Conservation (phyloP, 2,888 invertebrate species). For the Geophilus truncorum region DNA sequence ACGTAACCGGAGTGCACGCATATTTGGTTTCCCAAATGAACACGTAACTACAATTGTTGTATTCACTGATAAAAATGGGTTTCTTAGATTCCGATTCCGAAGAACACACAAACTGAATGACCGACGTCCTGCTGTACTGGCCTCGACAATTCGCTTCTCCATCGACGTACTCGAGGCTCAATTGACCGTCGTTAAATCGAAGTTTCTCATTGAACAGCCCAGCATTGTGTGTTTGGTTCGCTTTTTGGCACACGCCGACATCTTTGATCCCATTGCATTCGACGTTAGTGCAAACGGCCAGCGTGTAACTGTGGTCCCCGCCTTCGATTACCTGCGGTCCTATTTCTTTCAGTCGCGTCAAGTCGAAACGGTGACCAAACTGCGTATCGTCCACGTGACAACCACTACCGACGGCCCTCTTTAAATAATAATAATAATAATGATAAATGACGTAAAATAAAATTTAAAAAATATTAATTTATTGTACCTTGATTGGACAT, state of each 20-base stretch:
- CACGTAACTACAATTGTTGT: background rate
- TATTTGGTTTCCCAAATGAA: background rate
- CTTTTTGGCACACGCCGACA: constrained; percentile 33
- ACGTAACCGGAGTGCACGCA: background rate
- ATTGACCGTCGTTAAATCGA: background rate
- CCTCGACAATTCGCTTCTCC: background rate
- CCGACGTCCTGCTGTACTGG: background rate
- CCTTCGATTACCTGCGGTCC: background rate
- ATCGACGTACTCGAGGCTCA: background rate
- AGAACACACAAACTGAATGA: background rate
- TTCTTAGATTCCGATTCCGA: background rate
- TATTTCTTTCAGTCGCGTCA: constrained; percentile 28
- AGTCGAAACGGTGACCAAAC: constrained; percentile 30
- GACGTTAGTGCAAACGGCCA: constrained; percentile 19
- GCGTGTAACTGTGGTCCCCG: constrained; percentile 3
- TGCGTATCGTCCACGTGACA: constrained; percentile 33
- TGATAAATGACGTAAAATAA: too few relatives aligned
- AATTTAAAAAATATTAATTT: too few relatives aligned
- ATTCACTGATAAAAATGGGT: background rate
- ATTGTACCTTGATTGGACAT: constrained; percentile 32
- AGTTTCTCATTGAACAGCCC: constrained; percentile 27
- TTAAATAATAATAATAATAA: too few relatives aligned
- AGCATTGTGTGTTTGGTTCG: background rate
- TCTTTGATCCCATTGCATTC: constrained; percentile 22
- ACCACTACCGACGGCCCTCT: constrained; percentile 23